phyloP scores from a whole-genome alignment of 2,797 vertebrate genomes.

The Anisognathus igniventris region DNA sequence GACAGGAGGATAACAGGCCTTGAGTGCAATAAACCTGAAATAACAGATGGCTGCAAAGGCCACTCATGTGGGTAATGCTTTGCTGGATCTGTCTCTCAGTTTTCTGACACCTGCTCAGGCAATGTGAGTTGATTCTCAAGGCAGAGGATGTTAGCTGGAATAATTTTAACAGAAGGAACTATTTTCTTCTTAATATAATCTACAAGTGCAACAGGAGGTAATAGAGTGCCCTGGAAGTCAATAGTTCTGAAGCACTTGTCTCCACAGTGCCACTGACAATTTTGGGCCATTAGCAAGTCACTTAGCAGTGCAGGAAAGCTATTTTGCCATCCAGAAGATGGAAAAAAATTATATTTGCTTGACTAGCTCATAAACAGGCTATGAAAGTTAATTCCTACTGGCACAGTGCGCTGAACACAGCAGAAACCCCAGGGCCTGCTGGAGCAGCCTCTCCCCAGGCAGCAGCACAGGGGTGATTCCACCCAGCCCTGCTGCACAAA shows the following conservation, averaged over 20 bases:
- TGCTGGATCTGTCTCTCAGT: background rate
- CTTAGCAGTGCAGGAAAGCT: background rate
- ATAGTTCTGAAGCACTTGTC: background rate
- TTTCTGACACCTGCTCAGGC: background rate
- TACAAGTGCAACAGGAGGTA: background rate
- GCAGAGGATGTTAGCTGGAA: background rate
- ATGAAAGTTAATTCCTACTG: background rate
- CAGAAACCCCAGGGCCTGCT: background rate
- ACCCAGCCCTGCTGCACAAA: background rate
- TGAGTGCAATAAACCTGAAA: background rate
- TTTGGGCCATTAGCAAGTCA: background rate
- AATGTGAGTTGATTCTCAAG: background rate
- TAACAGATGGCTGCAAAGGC: background rate
- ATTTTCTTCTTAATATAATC: background rate
- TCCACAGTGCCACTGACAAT: background rate
- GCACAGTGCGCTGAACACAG: background rate
- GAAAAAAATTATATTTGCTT: background rate
- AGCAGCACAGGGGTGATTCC: background rate
- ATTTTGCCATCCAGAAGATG: background rate
- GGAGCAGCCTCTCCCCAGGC: background rate
- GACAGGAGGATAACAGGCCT: rapidly evolving
- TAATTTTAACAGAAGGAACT: background rate
- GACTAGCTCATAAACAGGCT: slow-evolving; percentile 2
- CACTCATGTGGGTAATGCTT: background rate
- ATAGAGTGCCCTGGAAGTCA: background rate